Evolutionary conservation across 2,797 vertebrate genomes (phyloP), one percentile per base, ranked within the genome.

Genomic region (Arnoldichthys spilopterus): DNA sequence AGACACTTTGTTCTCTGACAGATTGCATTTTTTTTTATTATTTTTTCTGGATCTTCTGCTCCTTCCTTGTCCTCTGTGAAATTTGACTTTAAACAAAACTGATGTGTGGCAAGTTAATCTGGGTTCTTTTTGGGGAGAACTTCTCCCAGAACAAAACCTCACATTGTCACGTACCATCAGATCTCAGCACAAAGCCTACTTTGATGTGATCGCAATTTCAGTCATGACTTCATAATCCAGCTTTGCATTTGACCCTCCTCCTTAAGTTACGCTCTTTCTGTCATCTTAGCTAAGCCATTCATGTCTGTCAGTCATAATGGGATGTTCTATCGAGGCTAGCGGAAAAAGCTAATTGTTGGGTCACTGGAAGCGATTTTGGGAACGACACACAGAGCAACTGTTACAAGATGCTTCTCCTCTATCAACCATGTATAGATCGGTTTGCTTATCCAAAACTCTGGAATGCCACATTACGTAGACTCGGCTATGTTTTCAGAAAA

Each of bases 101-200:
- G 91, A 93, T 87, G 82, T 90, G 88, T 72, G 82, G 85, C 85
- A 83, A 88, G 85, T 89, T 91, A 88, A 90, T 92, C 88, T 86
- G 84, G 87, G 86, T 89, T 86, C 81, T 77, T 85, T 81, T 83
- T 78, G 61, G 34, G 84, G 74, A 81, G 83, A 88, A 88, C 84
- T 86, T 85, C 86, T 79, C 86, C 80, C 84, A 88, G 87, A 88
- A 85, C 84, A 91, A 84, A 87, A 91, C 88, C 84, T 89, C 85
- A 84, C 85, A 89, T 91, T 94, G 89, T 94, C 91, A 92, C 83
- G 85, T 89, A 91, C 82, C 78, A 91, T 94, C 90, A 92, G 75
- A 90, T 94, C 91, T 91, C 86, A 75, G 88, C 76, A 76, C 26
- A n/a, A 83, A 85, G 79, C 81, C 83, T 68, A 82, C 93, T 94